Evolutionary conservation across 2,888 invertebrate genomes (phyloP).

Genomic region (Julus scandinavius): DNA sequence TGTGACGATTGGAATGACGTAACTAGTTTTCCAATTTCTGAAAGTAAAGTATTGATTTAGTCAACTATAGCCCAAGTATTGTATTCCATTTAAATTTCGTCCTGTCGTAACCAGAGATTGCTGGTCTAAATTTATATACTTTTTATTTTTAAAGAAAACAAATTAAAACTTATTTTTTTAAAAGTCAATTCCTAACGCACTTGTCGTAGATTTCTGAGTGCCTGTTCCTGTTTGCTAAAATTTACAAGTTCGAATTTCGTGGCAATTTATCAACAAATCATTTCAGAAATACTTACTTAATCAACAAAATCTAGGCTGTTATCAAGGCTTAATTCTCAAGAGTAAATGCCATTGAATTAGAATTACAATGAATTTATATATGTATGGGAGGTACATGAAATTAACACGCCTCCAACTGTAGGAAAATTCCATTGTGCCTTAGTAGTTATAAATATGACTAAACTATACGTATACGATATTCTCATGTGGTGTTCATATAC

Average conservation of each 20-base stretch:
- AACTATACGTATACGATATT: no score
- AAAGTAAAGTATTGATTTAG: conserved; percentile 8
- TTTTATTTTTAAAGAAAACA: not conserved
- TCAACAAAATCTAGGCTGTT: not conserved
- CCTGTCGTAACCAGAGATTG: conserved; percentile 17
- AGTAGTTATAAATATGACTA: no score
- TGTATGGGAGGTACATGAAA: not conserved
- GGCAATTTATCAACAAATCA: not conserved
- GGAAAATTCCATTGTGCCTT: not conserved
- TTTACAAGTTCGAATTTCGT: not conserved
- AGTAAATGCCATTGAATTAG: not conserved
- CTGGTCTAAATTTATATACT: not conserved
- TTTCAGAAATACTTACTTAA: not conserved
- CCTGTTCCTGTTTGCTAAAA: not conserved
- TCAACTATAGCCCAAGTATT: not conserved
- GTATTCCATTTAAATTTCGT: conserved; percentile 25
- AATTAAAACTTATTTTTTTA: not conserved
- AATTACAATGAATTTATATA: not conserved
- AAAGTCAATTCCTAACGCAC: not conserved
- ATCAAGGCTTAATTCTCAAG: not conserved
- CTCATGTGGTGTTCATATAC: no score
- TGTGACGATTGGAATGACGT: not conserved
- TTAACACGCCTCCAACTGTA: not conserved
- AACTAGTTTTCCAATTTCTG: conserved; percentile 4
- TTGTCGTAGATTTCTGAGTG: not conserved